phyloP scores from a whole-genome alignment of 2,888 invertebrate genomes.

The Diadromus collaris region DNA sequence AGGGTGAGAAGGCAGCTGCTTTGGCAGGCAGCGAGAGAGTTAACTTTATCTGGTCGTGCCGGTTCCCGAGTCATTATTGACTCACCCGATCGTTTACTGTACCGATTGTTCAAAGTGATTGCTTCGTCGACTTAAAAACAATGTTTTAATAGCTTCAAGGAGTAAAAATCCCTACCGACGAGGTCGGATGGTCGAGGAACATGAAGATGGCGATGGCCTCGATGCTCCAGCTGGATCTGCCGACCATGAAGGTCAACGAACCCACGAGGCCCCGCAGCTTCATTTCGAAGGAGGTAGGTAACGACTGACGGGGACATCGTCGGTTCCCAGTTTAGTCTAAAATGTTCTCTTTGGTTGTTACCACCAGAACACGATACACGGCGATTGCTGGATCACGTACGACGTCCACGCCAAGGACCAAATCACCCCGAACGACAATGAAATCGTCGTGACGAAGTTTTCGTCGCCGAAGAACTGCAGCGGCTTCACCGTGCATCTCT shows the following conservation, averaged over 20 bases:
- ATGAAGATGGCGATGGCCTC: constrained; percentile 79
- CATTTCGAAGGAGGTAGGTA: constrained; percentile 77
- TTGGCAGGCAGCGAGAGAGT: too few relatives aligned
- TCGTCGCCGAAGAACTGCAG: constrained; percentile 71
- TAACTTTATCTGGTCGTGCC: too few relatives aligned
- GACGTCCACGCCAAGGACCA: constrained; percentile 69
- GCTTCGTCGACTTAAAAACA: neutral
- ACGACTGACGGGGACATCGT: constrained; percentile 78
- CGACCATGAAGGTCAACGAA: constrained; percentile 55
- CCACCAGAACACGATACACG: constrained; percentile 79
- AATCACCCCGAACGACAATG: constrained; percentile 47
- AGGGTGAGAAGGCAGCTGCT: too few relatives aligned
- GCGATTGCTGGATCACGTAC: constrained; percentile 75
- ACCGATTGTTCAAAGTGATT: too few relatives aligned
- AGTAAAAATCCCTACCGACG: constrained; percentile 71
- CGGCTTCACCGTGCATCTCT: constrained; percentile 69
- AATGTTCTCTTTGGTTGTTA: constrained; percentile 81
- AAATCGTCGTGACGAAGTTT: constrained; percentile 74
- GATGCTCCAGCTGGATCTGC: constrained; percentile 78
- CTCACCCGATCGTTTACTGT: too few relatives aligned
- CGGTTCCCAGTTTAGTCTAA: constrained; percentile 62
- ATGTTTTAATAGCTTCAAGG: constrained; percentile 68
- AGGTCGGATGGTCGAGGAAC: constrained; percentile 78
- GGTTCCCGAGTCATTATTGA: too few relatives aligned
- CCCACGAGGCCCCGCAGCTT: constrained; percentile 71